Base-by-base conservation (phyloP, 1,140 invertebrate genomes). In the Planococcus citri region DNA sequence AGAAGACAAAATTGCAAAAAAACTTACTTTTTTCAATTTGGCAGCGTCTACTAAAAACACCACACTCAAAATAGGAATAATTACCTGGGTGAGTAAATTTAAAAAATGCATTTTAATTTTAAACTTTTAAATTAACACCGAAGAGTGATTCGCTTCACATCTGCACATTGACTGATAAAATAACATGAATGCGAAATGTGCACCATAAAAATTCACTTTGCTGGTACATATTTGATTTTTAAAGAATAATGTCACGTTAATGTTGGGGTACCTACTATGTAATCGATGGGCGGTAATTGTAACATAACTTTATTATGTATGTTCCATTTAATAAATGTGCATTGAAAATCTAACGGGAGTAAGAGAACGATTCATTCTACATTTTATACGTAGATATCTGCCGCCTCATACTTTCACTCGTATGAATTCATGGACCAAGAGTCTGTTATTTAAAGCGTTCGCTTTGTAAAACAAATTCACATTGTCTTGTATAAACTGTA, bases 281-380 rank as follows among this genome's bases (percentile, higher is more conserved):
- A 64, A 64, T 64, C 60, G 60, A 27, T 25, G 60, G 60, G 60
- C 60, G 41, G 51, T 64, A 64, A 64, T 64, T 64, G 60, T 64
- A 64, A 10, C 60, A 64, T 64, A 64, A 64, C 22, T 24, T 25
- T 6, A 21, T 64, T 64, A 64, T 64, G 60, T 64, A 64, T 64
- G 60, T 64, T 27, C 60, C 60, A 64, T 64, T 24, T 64, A 64
- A 25, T 27, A 10, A 64, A 64, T 27, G 60, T 25, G 25, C 60
- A 21, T 24, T 17, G 60, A 10, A 64, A 64, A 64, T 64, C 60
- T 64, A 9, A 64, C 22, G 2, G 25, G 24, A 21, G 4, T 24
- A 64, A 64, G 25, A 25, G 60, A 64, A 24, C 60, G 60, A 64
- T 21, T 21, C 21, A 64, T 27, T 64, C 60, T 64, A 64, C 17